Conservation (phyloP, 2,888 invertebrate species). For the Pyrrhosoma nymphula region DNA sequence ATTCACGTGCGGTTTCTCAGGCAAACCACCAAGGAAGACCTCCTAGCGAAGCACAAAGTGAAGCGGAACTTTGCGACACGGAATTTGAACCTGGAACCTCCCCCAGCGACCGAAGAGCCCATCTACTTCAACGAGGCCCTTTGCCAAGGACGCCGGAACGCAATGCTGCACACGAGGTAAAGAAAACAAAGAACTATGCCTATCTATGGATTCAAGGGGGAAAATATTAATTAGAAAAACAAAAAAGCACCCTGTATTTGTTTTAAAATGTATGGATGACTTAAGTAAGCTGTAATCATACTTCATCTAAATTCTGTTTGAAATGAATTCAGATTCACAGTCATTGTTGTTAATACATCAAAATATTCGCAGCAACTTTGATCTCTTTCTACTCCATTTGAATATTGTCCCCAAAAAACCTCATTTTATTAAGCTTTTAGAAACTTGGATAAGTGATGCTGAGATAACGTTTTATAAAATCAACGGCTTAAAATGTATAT, state of each 20-base stretch:
- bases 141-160: neutral
- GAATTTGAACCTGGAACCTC: no score
- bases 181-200: slow-evolving; percentile 12
- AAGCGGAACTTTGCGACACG: no score
- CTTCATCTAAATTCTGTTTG: no score
- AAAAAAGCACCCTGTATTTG: neutral
- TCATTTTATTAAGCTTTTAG: no score
- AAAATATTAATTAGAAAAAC: neutral
- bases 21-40: neutral
- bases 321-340: no score
- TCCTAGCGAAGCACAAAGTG: neutral
- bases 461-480: no score
- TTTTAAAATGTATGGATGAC: neutral
- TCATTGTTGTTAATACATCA: no score
- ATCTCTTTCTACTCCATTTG: neutral
- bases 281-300: slow-evolving; percentile 29
- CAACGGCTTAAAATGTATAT: no score
- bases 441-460: no score
- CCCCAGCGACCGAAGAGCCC: neutral
- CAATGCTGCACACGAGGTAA: no score
- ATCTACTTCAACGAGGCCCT: neutral
- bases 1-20: neutral
- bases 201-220: slow-evolving; percentile 6
- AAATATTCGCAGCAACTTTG: no score
- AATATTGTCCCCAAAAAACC: no score